Evolutionary conservation across 1,140 invertebrate species (phyloP), one percentile per base, ranked within the genome.

Genomic region (Drosophila asahinai): DNA sequence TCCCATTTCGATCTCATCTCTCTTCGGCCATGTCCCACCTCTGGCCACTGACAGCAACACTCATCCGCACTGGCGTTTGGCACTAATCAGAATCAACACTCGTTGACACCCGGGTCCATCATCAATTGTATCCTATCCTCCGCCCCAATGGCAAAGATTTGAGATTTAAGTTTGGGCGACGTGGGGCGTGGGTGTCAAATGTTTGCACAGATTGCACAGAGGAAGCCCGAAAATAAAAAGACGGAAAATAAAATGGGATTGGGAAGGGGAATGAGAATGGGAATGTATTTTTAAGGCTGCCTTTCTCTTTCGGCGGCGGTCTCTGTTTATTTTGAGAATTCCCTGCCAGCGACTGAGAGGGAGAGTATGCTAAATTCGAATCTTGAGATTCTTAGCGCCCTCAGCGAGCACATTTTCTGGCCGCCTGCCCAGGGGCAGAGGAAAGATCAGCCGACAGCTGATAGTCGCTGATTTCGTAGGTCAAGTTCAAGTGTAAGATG

Each of bases 1-100:
- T 7, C 17, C 11, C 30, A 40, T 22, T 22, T n/a, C 27, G 25
- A 72, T 51, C 52, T 33, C 70, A 58, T 17, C 11, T 38, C 22
- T 6, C 27, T 7, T 61, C 2, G 52, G 52, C 52, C 52, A 36
- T 47, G 65, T 65, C 61, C 49, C 75, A 81, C 58, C 67, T 68
- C 42, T 54, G 64, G 33, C 49, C 52, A 48, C 22, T 61, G 45
- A 80, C 67, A 59, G 42, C 70, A 80, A 77, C 62, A 73, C 49
- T 67, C 68, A 72, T 82, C 49, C 27, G 52, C 74, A 77, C 52
- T 66, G 65, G 77, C 82, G 75, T 82, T 86, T 76, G 83, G 76
- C 80, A 73, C 80, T 86, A 87, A 86, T 86, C 83, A 86, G 48
- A 67, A 63, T 51, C 61, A 72, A 64, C 52, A 67, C 55, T 57